Evolutionary conservation across 1,140 invertebrate species (phyloP), one percentile per base, ranked within the genome.

Genomic region (Conus ventricosus): DNA sequence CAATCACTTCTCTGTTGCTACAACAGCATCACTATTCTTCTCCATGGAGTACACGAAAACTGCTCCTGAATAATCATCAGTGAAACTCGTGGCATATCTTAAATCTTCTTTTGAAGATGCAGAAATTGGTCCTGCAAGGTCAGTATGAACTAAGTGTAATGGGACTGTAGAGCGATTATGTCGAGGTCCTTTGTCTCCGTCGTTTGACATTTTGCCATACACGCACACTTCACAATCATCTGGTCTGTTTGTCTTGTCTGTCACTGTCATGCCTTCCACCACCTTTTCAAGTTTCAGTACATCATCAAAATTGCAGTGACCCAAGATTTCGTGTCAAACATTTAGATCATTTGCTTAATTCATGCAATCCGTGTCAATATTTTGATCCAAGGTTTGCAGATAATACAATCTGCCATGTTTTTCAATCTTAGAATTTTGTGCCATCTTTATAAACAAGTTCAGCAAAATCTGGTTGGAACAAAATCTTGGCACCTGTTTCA

Each of bases 41-140:
- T 89, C 84, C 51, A 90, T 75, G 83, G 89, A 89, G 67, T 89
- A 90, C 15, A 87, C 86, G n/a, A 55, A 84, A 39, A 60, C 71
- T 20, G 75, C 39, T 10, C 83, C 55, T 67, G 90, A 89, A 81
- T 71, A 90, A 71, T 87, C 71, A 85, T 90, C 90, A 60, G 82
- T 76, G 88, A 67, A 90, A n/a, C 53, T n/a, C 4, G 89, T 20
- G 17, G 75, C n/a, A 89, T 90, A 89, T 76, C 78, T 87, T 20
- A 87, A 84, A n/a, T 86, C 90, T 10, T 89, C 83, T 20, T 11
- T 87, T 60, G 78, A 51, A 88, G 85, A 51, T 27, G 90, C 81
- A 20, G 71, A 39, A 84, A 90, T 25, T 27, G 87, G 81, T 20
- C 88, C 81, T 63, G 82, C 87, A 27, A 90, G 60, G 67, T 90